phyloP scores from a whole-genome alignment of 2,888 invertebrate species.

The Limnephilus auricula region DNA sequence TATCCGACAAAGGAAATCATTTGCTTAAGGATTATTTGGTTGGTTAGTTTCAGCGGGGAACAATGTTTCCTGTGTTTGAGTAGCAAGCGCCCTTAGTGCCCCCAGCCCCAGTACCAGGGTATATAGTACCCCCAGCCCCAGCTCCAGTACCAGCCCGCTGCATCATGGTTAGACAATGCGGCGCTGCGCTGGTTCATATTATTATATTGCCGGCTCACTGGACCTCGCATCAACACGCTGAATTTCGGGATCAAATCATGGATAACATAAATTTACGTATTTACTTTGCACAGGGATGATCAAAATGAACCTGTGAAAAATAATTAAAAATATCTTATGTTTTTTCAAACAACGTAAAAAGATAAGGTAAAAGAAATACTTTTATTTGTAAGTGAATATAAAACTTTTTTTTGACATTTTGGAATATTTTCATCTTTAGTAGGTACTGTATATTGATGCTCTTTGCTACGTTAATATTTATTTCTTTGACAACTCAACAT shows the following conservation, averaged over 20 bases:
- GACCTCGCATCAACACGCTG: neutral
- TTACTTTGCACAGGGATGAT: neutral
- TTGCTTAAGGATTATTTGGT: neutral
- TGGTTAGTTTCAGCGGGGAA: neutral
- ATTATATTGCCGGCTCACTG: neutral
- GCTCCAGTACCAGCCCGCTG: neutral
- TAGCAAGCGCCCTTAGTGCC: neutral
- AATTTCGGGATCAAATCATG: neutral
- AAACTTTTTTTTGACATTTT: too few species aligned
- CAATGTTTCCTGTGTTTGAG: neutral
- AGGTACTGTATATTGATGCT: too few species aligned
- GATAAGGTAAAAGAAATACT: neutral
- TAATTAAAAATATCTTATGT: neutral
- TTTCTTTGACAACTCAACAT: too few species aligned
- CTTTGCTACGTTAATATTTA: too few species aligned
- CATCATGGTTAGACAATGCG: neutral
- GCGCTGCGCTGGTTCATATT: neutral
- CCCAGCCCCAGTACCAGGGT: neutral
- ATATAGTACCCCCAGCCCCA: too few species aligned
- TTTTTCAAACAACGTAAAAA: neutral
- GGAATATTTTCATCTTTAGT: too few species aligned
- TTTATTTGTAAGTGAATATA: too few species aligned
- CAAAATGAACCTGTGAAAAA: neutral
- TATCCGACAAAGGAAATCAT: neutral
- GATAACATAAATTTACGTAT: neutral